phyloP scores from a whole-genome alignment of 2,113 vertebrate genomes.

The Muntiacus reevesi region DNA sequence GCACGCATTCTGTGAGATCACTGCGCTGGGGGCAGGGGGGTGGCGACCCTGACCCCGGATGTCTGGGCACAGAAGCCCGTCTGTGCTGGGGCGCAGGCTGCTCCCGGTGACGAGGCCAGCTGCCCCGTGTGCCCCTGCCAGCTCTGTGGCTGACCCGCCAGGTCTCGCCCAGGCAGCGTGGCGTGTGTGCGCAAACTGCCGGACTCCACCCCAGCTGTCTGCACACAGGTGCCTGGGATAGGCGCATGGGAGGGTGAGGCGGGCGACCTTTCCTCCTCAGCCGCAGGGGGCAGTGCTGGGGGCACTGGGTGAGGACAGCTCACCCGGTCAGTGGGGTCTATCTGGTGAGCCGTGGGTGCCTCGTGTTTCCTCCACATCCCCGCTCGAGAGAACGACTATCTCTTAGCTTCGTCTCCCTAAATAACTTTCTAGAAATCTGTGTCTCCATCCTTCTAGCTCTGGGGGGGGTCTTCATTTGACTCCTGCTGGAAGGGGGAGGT shows the following conservation, averaged over 20 bases:
- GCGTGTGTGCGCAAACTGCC: not conserved
- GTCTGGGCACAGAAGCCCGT: not conserved
- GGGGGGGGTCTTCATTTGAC: not conserved
- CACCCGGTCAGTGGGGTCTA: rapidly evolving
- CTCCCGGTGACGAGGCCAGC: not conserved
- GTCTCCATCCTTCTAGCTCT: not conserved
- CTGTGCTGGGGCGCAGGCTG: not conserved
- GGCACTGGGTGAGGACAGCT: rapidly evolving
- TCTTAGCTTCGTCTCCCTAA: not conserved
- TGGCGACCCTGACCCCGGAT: rapidly evolving
- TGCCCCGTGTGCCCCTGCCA: not conserved
- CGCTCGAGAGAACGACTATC: not conserved
- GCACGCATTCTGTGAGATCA: not conserved
- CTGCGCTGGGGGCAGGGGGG: rapidly evolving
- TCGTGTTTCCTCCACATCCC: rapidly evolving
- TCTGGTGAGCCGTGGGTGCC: not conserved
- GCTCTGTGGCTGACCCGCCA: not conserved
- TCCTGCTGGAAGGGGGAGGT: no score
- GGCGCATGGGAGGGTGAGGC: not conserved
- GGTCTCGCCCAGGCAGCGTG: not conserved
- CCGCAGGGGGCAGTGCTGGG: not conserved
- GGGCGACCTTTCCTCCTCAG: rapidly evolving
- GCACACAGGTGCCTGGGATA: not conserved
- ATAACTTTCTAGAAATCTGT: not conserved
- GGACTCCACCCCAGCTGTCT: not conserved